These are phyloP conservation scores for Oasisia sp. DNA, from an alignment of 2,888 invertebrate genomes.

Conservation along the genomic window DNA sequence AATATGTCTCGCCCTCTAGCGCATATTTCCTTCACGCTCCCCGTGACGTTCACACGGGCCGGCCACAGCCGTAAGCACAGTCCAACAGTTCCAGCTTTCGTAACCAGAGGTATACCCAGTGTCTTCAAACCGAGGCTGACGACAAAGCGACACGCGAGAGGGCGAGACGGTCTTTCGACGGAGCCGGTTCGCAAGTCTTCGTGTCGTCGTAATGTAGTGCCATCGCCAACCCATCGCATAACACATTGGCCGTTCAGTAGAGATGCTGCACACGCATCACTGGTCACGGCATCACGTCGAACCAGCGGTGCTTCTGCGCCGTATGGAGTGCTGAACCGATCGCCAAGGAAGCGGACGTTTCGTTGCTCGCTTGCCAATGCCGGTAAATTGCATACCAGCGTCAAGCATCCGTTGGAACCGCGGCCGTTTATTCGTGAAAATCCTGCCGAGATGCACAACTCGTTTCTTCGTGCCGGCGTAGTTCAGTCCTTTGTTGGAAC, in stretches of 20 bases:
- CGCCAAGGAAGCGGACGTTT: not conserved
- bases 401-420: not conserved
- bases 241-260: not conserved
- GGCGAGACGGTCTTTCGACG: not conserved
- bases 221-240: not conserved
- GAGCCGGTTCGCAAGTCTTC: not conserved
- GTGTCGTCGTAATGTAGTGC: not conserved
- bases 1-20: slow-evolving; percentile 3
- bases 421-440: not conserved
- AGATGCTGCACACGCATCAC: not conserved
- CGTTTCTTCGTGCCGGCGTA: not conserved
- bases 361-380: slow-evolving; percentile 10
- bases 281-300: not conserved
- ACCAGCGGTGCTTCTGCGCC: not conserved
- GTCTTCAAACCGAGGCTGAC: not conserved
- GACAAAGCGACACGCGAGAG: not conserved
- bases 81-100: not conserved
- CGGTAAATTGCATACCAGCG: not conserved
- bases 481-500: not conserved
- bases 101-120: not conserved
- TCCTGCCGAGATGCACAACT: not conserved
- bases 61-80: not conserved
- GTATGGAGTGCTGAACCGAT: not conserved
- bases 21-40: not conserved
- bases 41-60: not conserved